Evolutionary conservation across 2,113 vertebrate genomes (phyloP), one percentile per base, ranked within the genome.

Genomic region (Solea solea): DNA sequence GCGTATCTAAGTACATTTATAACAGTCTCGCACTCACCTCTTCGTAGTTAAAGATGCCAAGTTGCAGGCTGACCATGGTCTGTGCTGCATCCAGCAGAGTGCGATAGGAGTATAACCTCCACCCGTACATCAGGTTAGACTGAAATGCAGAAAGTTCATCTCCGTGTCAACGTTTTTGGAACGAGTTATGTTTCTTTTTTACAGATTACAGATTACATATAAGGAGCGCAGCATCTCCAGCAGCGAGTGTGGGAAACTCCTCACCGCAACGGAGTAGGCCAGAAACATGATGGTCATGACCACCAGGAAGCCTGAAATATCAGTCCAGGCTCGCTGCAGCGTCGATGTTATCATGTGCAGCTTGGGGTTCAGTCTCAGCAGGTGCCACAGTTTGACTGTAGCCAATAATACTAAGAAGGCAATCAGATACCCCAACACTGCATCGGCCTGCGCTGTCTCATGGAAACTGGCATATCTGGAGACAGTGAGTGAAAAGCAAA

Each of bases 1-100:
- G 45, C 4, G 9, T 48, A 5, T 2, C 2, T 12, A 48, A 10
- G 44, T 45, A 45, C 11, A 83, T 2, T 49, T 56, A 16, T 16
- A 51, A 66, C 4, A 61, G 10, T 46, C 39, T 54, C 39, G 68
- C 44, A 86, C 86, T 58, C 51, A 98, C 97, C 94, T 98, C 97
- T 44, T 98, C 95, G 0, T 98, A 99, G 92, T 98, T 98, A 90
- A 98, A 99, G 87, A 98, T 96, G 63, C 97, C 97, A 59, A 98
- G 89, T 89, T 98, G 97, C 84, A 98, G 93, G 83, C 96, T 97
- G 88, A 97, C 92, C 90, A 98, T 95, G 9, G 96, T 97, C 90
- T 95, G 94, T 59, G 93, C 95, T 0, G 97, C 93, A 62, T 97
- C 94, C 50, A 95, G 90, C 58, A 98, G 90, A 48, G 96, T 97